Evolutionary conservation across 1,140 invertebrate genomes (phyloP), one percentile per base, ranked within the genome.

Genomic region (Nilaparvata lugens): DNA sequence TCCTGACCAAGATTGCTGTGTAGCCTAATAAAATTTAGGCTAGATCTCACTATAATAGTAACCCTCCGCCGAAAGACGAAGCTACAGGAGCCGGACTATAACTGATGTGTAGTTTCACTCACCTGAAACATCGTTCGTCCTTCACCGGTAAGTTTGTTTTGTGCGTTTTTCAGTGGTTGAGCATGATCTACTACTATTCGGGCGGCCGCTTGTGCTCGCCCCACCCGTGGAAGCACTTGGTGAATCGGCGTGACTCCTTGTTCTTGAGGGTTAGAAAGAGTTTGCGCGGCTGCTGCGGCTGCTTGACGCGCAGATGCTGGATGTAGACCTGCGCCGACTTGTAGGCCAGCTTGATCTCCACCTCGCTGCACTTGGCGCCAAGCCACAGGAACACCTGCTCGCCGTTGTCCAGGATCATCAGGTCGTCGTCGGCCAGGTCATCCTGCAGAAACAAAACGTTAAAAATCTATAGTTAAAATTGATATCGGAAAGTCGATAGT

Each of bases 161-260:
- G 31, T 35, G 31, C 31, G 31, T 35, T 35, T 9, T 35, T 35
- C 3, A 11, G 31, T 35, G 7, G 31, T 35, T 48, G 21, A 48
- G 19, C 42, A 45, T 16, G 2, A 11, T 2, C 18, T 28, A 28
- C 1, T 14, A 24, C 51, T 68, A 70, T 53, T 86, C 85, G 31
- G 82, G 85, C 42, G 84, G 81, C 66, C 78, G 79, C 73, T 88
- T 89, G 69, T 89, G 86, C 52, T 75, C 73, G 61, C 85, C 83
- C 97, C 97, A 99, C 45, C 95, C 97, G 74, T 99, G 97, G 82
- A 99, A 99, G 75, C 97, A 98, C 76, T 97, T 97, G 52, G 88
- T 91, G 75, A 99, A 99, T 66, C 91, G 81, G 65, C 83, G 83
- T 13, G 93, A 94, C 76, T 99, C 97, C 71, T 96, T 96, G 70